Evolutionary conservation across 2,888 invertebrate species (phyloP), one percentile per base, ranked within the genome.

Genomic region (Brachypterus glaber): DNA sequence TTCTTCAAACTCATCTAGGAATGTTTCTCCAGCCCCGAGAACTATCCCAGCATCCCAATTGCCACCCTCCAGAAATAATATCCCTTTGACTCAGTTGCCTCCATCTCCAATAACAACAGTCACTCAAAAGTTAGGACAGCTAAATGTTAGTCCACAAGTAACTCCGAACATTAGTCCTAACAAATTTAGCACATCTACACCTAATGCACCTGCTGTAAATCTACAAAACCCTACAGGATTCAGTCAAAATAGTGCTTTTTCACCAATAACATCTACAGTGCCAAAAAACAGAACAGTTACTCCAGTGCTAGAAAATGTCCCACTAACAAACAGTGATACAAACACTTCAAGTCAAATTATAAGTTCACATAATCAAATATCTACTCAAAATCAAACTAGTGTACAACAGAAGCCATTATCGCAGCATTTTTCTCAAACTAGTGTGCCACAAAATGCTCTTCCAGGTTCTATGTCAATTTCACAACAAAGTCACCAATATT

Each of bases 1-100:
- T 46, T 64, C 65, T 7, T 54, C 60, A 16, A 21, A 21, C 9
- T 65, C 65, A 5, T 66, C 66, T 9, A 54, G 66, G 41, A 62
- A 62, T 39, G 58, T 63, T 3, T 65, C 66, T 4, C 63, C 66
- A 9, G 49, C 55, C n/a, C 39, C 50, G 16, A 51, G 56, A 16
- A 45, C 49, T 24, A 54, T 57, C 40, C 55, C 60, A 12, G 40
- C 48, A 25, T 57, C 57, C 16, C 57, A 59, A 41, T 44, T 60
- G 29, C 59, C 62, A 17, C 50, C 57, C 7, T 17, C 44, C 17
- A 48, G 54, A 33, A 46, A 41, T 24, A 11, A 11, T 4, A 59
- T 63, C 36, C 60, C 62, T 30, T 30, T 54, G 30, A 53, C 60
- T 13, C 63, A 63, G 40, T 45, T 62, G 30, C 63, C 57, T n/a